Evolutionary conservation across 2,888 invertebrate species (phyloP).

Genomic region (Palloptera scutellata): DNA sequence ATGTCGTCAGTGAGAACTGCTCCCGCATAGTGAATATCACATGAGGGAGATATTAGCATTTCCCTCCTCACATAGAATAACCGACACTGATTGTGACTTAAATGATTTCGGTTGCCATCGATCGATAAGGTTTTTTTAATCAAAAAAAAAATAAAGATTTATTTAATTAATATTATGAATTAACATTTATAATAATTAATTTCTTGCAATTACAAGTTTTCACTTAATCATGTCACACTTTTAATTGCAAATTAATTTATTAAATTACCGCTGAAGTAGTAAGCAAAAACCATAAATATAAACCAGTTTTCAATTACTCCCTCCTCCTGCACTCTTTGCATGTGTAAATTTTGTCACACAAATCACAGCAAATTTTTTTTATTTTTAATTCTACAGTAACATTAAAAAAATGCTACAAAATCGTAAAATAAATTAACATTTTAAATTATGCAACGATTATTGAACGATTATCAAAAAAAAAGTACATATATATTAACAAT

Average conservation of each 20-base stretch:
- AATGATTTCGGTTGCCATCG: too few species aligned
- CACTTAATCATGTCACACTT: slow-evolving; percentile 26
- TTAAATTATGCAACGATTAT: slow-evolving; percentile 42
- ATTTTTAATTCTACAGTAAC: slow-evolving; percentile 56
- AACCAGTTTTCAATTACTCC: not conserved
- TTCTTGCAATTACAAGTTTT: slow-evolving; percentile 21
- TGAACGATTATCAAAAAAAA: too few species aligned
- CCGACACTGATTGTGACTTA: too few species aligned
- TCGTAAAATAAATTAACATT: slow-evolving; percentile 50
- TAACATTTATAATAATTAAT: slow-evolving; percentile 17
- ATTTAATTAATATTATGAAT: too few species aligned
- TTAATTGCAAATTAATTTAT: slow-evolving; percentile 26
- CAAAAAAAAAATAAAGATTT: too few species aligned
- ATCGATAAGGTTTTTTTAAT: too few species aligned
- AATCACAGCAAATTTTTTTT: slow-evolving; percentile 39
- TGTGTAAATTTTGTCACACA: not conserved
- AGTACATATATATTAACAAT: too few species aligned
- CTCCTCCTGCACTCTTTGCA: not conserved
- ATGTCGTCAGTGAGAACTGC: too few species aligned
- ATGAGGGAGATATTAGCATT: not conserved
- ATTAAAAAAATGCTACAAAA: slow-evolving; percentile 51
- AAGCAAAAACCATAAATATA: not conserved
- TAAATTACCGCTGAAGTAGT: slow-evolving; percentile 12
- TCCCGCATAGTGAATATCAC: not conserved
- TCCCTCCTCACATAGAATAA: too few species aligned